Conservation (phyloP, 2,113 vertebrate species). For the Onychostoma macrolepis region DNA sequence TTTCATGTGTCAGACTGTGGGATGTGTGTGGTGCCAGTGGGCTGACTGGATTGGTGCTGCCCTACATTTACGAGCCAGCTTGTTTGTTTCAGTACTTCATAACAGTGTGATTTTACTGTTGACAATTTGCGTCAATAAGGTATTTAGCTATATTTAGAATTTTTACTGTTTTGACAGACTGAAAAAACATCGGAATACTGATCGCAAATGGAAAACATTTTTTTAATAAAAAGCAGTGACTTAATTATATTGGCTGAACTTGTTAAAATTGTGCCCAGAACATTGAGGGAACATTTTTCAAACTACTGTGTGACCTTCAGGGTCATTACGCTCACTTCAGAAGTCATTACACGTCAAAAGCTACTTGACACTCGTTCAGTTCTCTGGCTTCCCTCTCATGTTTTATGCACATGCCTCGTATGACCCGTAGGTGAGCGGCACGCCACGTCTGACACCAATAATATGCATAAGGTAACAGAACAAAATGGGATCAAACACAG, state of each 20-base stretch:
- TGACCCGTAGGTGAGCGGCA: neutral
- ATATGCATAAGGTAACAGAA: constrained; percentile 9
- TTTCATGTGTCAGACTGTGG: constrained; percentile 44
- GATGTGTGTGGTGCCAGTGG: constrained; percentile 38
- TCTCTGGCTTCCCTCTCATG: neutral
- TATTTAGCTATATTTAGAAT: constrained; percentile 28
- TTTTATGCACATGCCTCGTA: constrained; percentile 31
- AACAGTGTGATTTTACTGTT: constrained; percentile 19
- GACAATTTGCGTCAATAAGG: constrained; percentile 15
- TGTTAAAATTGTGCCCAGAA: constrained; percentile 21
- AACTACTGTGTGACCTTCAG: constrained; percentile 20
- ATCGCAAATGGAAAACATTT: neutral
- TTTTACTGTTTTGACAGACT: constrained; percentile 8
- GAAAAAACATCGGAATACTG: constrained; percentile 10
- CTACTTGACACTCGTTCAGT: neutral
- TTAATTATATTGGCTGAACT: constrained; percentile 21
- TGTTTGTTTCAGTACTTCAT: constrained; percentile 26
- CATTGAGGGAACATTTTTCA: neutral
- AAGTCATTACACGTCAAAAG: constrained; percentile 20
- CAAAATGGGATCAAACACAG: constrained; percentile 16
- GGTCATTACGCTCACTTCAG: constrained; percentile 32
- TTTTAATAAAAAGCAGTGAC: neutral
- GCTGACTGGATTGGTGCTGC: constrained; percentile 15
- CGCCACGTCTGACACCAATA: constrained; percentile 16
- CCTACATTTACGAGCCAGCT: constrained; percentile 16